These are phyloP conservation scores for Lepidothrix coronata DNA, from an alignment of 2,113 vertebrate species.

Conservation along the genomic window DNA sequence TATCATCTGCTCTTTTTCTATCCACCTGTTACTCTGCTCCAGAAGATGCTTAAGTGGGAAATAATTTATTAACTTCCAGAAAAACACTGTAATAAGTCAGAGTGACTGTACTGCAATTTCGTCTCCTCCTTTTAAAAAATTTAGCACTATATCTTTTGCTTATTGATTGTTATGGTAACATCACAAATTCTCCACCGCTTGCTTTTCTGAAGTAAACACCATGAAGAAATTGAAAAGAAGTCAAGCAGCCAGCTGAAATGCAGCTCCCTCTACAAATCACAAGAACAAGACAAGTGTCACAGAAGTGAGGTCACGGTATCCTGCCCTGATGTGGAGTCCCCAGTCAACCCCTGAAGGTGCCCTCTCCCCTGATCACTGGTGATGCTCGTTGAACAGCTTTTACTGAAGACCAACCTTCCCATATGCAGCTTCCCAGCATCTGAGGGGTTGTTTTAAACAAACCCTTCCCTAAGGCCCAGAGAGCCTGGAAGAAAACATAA, in stretches of 20 bases:
- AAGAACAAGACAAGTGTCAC: not conserved
- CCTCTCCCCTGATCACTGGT: not conserved
- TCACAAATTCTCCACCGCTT: not conserved
- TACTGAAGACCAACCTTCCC: not conserved
- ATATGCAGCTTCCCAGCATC: not conserved
- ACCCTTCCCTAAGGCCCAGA: not conserved
- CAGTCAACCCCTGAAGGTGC: not conserved
- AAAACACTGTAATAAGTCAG: not conserved
- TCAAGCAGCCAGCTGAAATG: not conserved
- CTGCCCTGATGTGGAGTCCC: not conserved
- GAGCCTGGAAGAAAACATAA: not conserved
- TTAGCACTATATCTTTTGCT: not conserved
- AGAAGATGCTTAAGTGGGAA: not conserved
- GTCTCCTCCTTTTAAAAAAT: not conserved
- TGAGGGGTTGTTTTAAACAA: not conserved
- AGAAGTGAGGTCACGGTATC: not conserved
- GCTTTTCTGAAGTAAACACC: not conserved
- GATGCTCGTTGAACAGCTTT: not conserved
- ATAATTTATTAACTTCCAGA: not conserved
- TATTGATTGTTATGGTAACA: constrained; percentile 8
- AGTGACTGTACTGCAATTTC: not conserved
- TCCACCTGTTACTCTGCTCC: not conserved
- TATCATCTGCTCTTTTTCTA: not conserved
- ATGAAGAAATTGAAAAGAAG: not conserved
- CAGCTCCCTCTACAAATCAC: not conserved